These are phyloP conservation scores for Cancer borealis DNA, from an alignment of 2,888 invertebrate species.

Conservation along the genomic window DNA sequence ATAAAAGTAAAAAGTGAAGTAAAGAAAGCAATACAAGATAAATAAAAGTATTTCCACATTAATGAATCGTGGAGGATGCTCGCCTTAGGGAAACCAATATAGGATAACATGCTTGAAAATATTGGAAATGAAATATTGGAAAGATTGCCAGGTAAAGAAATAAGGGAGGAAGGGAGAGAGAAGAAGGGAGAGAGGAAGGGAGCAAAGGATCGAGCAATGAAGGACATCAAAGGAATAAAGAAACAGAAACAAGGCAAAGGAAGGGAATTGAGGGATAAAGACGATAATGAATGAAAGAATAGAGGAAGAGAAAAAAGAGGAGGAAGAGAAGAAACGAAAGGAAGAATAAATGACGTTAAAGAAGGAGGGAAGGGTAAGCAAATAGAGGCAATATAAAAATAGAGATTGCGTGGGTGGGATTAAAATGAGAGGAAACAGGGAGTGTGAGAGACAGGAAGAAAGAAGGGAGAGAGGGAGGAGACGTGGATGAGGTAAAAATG, in stretches of 20 bases:
- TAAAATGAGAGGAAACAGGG: conserved; percentile 12
- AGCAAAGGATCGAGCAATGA: background rate
- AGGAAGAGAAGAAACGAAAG: background rate
- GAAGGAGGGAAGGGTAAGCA: background rate
- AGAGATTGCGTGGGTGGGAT: background rate
- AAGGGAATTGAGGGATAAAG: background rate
- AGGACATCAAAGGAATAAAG: background rate
- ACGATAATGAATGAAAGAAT: background rate
- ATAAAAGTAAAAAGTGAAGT: background rate
- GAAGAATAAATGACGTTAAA: background rate
- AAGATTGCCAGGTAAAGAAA: background rate
- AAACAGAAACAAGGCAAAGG: background rate
- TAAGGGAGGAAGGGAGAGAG: background rate
- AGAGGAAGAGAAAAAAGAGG: background rate
- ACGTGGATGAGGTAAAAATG: background rate
- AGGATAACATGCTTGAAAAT: background rate
- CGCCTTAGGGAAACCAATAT: background rate
- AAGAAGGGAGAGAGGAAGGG: background rate
- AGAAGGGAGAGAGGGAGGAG: background rate
- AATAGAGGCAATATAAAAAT: background rate
- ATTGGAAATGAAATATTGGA: background rate
- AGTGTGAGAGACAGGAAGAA: conserved; percentile 39
- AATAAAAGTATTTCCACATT: background rate
- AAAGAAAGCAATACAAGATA: background rate
- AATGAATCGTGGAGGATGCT: background rate